Evolutionary conservation across 2,797 vertebrate species (phyloP), one percentile per base, ranked within the genome.

Genomic region (Scyliorhinus canicula): DNA sequence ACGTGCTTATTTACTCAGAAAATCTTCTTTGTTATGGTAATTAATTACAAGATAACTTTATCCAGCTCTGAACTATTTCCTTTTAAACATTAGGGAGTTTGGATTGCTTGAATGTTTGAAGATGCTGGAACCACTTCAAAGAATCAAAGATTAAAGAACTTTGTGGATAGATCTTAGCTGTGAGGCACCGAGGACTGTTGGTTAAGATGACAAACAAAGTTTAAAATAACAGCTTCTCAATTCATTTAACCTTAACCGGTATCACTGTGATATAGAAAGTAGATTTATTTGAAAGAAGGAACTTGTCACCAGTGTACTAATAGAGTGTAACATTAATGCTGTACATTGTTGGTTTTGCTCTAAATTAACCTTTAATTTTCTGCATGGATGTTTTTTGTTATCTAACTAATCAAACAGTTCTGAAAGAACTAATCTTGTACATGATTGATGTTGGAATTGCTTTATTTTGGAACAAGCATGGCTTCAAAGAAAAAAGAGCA

Each of bases 41-140:
- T 88, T 84, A 19, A 85, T 93, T 93, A 95, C 93, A 26, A 52
- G 88, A 95, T 4, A 24, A n/a, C 6, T 31, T 84, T 7, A 0
- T 11, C 35, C 0, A 0, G 95, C 93, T 90, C 90, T 69, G 82
- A 95, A 96, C 95, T 95, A 95, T 96, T 85, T 93, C 95, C 95
- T 95, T 96, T 96, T 96, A 57, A 93, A 96, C 94, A 96, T 95
- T 63, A 95, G 96, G 95, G 95, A 95, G 95, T 96, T 95, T 96
- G 96, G 96, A 95, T 95, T 88, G 28, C 95, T 96, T 95, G 95
- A 93, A 88, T 95, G 95, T 97, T 96, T 97, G 96, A 96, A 96
- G 96, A 96, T 96, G 95, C 95, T 98, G 97, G 96, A 97, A 96
- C 86, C 63, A 96, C 96, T 97, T 97, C 97, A 97, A 96, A 97